Percentiles rank a stretch among this genome's conserved stretches.
Evolutionary conservation across 2,888 invertebrate species (phyloP).

Genomic region (Sinohyriopsis cumingii): DNA sequence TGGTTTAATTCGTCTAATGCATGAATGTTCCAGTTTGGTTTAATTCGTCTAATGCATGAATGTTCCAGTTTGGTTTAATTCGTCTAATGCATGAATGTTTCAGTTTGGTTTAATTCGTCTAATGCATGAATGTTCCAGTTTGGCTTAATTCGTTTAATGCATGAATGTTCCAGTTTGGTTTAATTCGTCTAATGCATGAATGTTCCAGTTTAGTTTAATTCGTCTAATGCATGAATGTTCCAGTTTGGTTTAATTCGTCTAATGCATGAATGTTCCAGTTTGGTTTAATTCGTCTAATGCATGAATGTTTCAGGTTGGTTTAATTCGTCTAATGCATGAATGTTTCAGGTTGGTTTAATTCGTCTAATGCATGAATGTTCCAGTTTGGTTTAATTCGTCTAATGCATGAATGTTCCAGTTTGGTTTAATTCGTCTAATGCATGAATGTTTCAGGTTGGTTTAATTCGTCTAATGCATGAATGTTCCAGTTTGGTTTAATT

Average conservation of each 20-base stretch:
- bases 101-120: conserved; percentile 51
- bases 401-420: no score
- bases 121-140: no score
- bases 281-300: no score
- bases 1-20: no score
- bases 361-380: neutral
- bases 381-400: conserved; percentile 51
- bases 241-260: conserved; percentile 51
- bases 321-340: conserved; percentile 29
- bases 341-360: no score
- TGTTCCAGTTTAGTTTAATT: no score
- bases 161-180: conserved; percentile 38
- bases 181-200: conserved; percentile 29
- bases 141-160: no score
- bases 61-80: no score
- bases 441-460: conserved; percentile 38
- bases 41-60: conserved; percentile 29
- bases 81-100: neutral
- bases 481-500: no score
- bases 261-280: no score
- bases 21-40: conserved; percentile 38
- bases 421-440: no score
- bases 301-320: conserved; percentile 38
- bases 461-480: conserved; percentile 29
- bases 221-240: neutral